Conservation (phyloP, 1,140 invertebrate species). For the Lanistes nyassanus region DNA sequence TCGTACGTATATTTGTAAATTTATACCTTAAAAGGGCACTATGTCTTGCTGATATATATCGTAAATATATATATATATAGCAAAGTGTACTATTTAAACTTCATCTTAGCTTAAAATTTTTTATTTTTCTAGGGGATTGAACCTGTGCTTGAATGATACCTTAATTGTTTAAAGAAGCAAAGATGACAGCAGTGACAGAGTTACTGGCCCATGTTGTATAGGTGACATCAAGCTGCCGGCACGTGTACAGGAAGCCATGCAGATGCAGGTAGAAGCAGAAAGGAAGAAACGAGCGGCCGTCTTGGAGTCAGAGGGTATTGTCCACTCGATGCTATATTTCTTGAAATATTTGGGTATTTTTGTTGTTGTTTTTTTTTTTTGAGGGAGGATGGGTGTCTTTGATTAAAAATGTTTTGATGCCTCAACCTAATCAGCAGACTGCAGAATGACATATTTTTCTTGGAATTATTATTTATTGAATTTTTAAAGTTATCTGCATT, state of each 20-base stretch:
- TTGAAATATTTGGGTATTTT: not conserved
- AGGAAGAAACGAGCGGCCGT: slow-evolving; percentile 95
- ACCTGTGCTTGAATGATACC: not conserved
- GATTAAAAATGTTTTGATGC: not conserved
- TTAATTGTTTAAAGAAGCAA: no score
- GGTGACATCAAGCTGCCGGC: slow-evolving; percentile 92
- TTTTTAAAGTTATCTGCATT: not conserved
- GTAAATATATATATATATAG: not conserved
- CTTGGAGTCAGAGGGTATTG: slow-evolving; percentile 91
- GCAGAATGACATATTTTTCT: not conserved
- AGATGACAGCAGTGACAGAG: not conserved
- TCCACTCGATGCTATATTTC: not conserved
- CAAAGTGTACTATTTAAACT: not conserved
- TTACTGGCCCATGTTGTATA: slow-evolving; percentile 58
- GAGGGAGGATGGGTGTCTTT: not conserved
- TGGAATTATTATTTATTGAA: no score
- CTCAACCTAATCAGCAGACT: not conserved
- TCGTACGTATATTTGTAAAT: slow-evolving; percentile 74
- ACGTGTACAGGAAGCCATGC: slow-evolving; percentile 98
- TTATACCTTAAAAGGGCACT: not conserved
- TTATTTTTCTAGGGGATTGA: not conserved
- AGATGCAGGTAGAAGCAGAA: slow-evolving; percentile 99
- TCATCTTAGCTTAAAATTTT: not conserved
- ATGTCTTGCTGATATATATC: not conserved
- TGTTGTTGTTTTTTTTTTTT: slow-evolving; percentile 11